Base-by-base conservation (phyloP, 1,140 invertebrate genomes). In the Tetraneura akinire region DNA sequence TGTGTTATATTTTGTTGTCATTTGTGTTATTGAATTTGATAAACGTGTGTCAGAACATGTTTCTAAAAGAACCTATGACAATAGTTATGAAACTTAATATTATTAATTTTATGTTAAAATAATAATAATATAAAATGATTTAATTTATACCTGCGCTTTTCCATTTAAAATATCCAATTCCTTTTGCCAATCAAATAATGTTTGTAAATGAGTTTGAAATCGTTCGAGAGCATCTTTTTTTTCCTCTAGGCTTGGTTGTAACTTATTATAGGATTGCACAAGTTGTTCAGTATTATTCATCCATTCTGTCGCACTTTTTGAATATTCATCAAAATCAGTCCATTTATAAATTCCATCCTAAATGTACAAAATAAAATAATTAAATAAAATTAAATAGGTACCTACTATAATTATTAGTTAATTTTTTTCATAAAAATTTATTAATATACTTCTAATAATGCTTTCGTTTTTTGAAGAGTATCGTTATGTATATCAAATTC, bases 241-340 rank as follows among this genome's bases (percentile, higher is more conserved):
- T 80, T 94, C 91, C 83, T 93, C 91, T n/a, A 96, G 88, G 85
- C 92, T 94, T 83, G 94, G 91, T 85, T 97, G 94, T 21, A 96
- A 88, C 85, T 96, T 95, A 82, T 95, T 94, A 84, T 93, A 96
- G n/a, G 91, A 91, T 85, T 96, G 93, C 18, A 98, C 92, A 76
- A 93, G 84, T 57, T 90, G 89, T 86, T 98, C 95, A 82, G 94
- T 96, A 86, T 94, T 92, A 29, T 89, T 91, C 60, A 97, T 87
- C 95, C 95, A 97, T 83, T 95, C 91, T 74, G 92, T 87, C 66
- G 94, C 94, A 87, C 96, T 93, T 83, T 91, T 91, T 84, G 95
- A 95, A 83, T 96, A 94, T 85, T 97, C 94, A 86, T 97, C 94
- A 84, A 97, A 97, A 86, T 98, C 94, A 21, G 93, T 94, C 96